A percentile compares a stretch with the other conserved stretches of the same genome.
These are phyloP conservation scores for Scomberomorus guttatus DNA, from an alignment of 2,797 vertebrate genomes.

Conservation along the genomic window DNA sequence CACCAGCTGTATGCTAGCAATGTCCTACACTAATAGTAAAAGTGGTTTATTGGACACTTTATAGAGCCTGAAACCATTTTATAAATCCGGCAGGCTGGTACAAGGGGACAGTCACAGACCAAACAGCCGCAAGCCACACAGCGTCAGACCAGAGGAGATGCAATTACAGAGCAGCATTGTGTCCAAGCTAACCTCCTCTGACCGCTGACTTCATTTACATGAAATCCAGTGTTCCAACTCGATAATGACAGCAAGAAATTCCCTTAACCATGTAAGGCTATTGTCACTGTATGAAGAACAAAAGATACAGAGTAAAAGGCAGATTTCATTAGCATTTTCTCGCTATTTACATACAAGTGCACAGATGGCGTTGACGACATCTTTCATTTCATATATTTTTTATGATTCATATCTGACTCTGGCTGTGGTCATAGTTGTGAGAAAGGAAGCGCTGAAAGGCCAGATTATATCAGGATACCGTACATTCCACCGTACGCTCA, in stretches of 20 bases:
- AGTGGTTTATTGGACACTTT: conserved; percentile 75
- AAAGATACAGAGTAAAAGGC: neutral
- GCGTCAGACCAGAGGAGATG: conserved; percentile 38
- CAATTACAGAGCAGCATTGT: conserved; percentile 21
- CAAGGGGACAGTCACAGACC: conserved; percentile 44
- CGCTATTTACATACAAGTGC: neutral
- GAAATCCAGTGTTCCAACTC: neutral
- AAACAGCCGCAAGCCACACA: conserved; percentile 47
- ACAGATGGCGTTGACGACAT: neutral
- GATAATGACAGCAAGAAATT: neutral
- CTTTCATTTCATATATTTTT: neutral
- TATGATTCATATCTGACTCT: neutral
- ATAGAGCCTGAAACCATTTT: conserved; percentile 64
- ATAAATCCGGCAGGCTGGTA: conserved; percentile 56
- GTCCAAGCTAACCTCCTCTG: neutral
- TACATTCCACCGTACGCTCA: no score
- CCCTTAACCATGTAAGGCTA: neutral
- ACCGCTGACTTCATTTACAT: conserved; percentile 33
- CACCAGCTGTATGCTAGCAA: conserved; percentile 50
- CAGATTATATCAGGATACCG: no score
- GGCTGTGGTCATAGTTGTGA: neutral
- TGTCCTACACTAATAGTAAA: conserved; percentile 71
- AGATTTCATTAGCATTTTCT: no score
- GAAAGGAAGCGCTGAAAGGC: neutral
- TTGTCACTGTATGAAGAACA: neutral